Conservation (phyloP, 1,140 invertebrate species). For the Pygmarrhopalites habei region DNA sequence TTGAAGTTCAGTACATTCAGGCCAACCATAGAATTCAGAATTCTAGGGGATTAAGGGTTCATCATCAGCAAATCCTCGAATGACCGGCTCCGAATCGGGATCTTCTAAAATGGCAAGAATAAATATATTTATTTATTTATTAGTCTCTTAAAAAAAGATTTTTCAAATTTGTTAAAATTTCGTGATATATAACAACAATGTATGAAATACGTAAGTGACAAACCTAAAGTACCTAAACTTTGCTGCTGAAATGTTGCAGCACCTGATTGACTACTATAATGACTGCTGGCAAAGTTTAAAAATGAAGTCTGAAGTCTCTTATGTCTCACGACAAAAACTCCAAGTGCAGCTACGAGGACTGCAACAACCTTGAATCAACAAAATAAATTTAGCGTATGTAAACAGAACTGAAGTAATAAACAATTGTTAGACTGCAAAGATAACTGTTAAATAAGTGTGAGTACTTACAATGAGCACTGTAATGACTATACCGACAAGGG, state of each 20-base stretch:
- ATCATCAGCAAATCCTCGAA: constrained; percentile 85
- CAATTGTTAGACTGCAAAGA: too few species aligned
- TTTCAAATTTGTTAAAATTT: background rate
- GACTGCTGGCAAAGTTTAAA: constrained; percentile 63
- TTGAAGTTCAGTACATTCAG: constrained; percentile 44
- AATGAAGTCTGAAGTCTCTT: constrained; percentile 67
- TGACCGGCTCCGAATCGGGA: constrained; percentile 77
- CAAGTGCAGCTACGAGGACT: constrained; percentile 52
- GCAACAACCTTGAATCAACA: too few species aligned
- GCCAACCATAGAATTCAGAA: too few species aligned
- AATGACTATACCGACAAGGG: constrained; percentile 42
- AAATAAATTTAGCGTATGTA: too few species aligned
- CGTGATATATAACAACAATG: background rate
- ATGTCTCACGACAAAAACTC: constrained; percentile 61
- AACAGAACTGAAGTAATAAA: too few species aligned
- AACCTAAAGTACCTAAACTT: background rate
- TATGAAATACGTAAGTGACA: background rate
- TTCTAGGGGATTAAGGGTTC: constrained; percentile 89
- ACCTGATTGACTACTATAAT: constrained; percentile 63
- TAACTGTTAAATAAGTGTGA: too few species aligned
- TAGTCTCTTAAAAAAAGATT: background rate
- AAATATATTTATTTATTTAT: constrained; percentile 22
- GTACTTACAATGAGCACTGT: constrained; percentile 49
- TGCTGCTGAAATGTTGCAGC: constrained; percentile 63
- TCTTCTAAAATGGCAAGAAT: constrained; percentile 60